Base-by-base conservation (phyloP, 2,113 vertebrate genomes). In the Brachyhypopomus gauderio region DNA sequence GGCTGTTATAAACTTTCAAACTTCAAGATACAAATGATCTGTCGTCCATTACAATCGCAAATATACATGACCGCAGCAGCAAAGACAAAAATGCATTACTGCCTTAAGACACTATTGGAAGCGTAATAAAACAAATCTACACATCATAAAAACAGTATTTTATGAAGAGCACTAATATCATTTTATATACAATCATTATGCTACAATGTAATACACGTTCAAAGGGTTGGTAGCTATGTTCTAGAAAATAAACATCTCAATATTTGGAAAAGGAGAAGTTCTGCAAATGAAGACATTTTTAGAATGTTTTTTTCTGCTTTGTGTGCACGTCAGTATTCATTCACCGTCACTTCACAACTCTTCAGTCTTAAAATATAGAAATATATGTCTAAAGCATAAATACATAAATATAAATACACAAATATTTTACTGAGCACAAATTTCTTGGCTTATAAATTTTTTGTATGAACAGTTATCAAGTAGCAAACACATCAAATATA, bases 341-440 rank as follows among this genome's bases (percentile, higher is more conserved):
- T 22, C 34, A 41, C 66, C n/a, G 17, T 70, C 66, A 70, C 17
- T 22, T 38, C 19, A 70, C 11, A 34, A 20, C 34, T 41, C 22
- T 70, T 41, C 19, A 67, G 9, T 69, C 27, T 70, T 78, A 45
- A 38, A 52, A 20, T 62, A 52, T 17, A 41, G 23, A 72, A 62
- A 72, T 79, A 78, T 70, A 71, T 30, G 56, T 72, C 77, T 72
- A 62, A 58, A 62, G 77, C 22, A 48, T 60, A 48, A 38, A 79
- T 71, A 70, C 52, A 71, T 69, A 59, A 34, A 71, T 70, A 22
- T 66, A 59, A 52, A 70, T 59, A 60, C 7, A 59, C 20, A 58
- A 64, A 55, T 71, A 59, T 71, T 70, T 71, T 25, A 59, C 67
- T 60, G 55, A n/a, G 25, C 52, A 78, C 9, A 78, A 59, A 70